Evolutionary conservation across 2,888 invertebrate species (phyloP).

Genomic region (Cosmopolites sordidus): DNA sequence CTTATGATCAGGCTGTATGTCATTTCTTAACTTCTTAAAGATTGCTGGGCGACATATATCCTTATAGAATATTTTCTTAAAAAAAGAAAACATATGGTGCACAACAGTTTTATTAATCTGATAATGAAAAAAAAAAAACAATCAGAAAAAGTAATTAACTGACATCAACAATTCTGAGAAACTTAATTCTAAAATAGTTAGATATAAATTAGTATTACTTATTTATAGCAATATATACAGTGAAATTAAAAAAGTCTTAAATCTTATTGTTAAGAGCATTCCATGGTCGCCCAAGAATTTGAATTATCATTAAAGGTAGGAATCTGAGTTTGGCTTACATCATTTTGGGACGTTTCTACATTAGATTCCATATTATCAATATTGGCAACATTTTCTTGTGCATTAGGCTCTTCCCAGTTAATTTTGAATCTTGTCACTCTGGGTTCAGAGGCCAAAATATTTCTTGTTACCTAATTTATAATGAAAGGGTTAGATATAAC

Average conservation of each 20-base stretch:
- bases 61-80: too few relatives aligned
- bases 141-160: too few relatives aligned
- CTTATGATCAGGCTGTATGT: too few relatives aligned
- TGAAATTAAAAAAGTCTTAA: not conserved
- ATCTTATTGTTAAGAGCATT: conserved; percentile 45
- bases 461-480: conserved; percentile 68
- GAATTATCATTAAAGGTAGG: conserved; percentile 59
- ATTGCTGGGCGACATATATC: too few relatives aligned
- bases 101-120: too few relatives aligned
- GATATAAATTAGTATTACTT: too few relatives aligned
- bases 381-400: conserved; percentile 48
- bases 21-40: too few relatives aligned
- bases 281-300: conserved; percentile 62
- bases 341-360: conserved; percentile 47
- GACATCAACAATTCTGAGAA: too few relatives aligned
- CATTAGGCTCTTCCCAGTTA: conserved; percentile 80
- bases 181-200: too few relatives aligned
- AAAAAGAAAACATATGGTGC: too few relatives aligned
- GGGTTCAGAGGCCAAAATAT: conserved; percentile 84
- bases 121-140: too few relatives aligned
- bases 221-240: not conserved
- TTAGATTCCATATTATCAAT: conserved; percentile 51
- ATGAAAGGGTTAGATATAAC: conserved; percentile 51
- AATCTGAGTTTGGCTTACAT: conserved; percentile 32
- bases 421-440: conserved; percentile 95